Evolutionary conservation across 2,888 invertebrate genomes (phyloP).

Genomic region (Ormyrus thymus): DNA sequence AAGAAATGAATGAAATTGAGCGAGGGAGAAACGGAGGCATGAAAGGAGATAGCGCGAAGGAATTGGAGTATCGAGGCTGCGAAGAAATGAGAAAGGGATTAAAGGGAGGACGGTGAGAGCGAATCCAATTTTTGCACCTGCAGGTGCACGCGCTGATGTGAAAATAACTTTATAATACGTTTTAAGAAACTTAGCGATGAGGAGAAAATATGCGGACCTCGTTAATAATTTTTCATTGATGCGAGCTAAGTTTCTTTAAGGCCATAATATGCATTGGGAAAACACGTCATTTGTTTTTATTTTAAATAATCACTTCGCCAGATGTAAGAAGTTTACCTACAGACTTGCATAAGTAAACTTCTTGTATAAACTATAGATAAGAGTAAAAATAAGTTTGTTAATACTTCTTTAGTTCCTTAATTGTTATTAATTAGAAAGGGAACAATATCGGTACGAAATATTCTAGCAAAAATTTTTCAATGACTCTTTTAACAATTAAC

Average conservation of each 20-base stretch:
- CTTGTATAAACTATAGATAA: no score
- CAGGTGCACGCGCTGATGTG: not conserved
- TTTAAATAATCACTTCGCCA: no score
- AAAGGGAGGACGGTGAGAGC: constrained; percentile 13
- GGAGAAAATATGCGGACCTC: not conserved
- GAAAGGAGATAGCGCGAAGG: constrained; percentile 3
- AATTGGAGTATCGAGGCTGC: constrained; percentile 32
- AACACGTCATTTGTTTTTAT: no score
- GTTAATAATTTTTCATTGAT: constrained; percentile 11
- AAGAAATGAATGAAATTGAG: constrained; percentile 42
- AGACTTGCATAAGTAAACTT: no score
- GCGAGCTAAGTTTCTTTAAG: not conserved
- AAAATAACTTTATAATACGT: constrained; percentile 28
- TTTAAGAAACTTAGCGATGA: constrained; percentile 12
- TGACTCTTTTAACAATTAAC: no score
- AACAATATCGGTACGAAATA: no score
- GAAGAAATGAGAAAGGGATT: constrained; percentile 36
- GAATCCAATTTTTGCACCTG: constrained; percentile 43
- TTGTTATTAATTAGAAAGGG: no score
- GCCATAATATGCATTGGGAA: no score
- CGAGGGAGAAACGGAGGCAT: constrained; percentile 27
- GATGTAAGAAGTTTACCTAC: no score
- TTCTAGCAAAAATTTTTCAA: no score
- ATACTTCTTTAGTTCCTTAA: no score
- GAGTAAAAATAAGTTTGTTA: no score